Evolutionary conservation across 2,113 vertebrate species (phyloP).

Genomic region (Sceloporus tristichus): DNA sequence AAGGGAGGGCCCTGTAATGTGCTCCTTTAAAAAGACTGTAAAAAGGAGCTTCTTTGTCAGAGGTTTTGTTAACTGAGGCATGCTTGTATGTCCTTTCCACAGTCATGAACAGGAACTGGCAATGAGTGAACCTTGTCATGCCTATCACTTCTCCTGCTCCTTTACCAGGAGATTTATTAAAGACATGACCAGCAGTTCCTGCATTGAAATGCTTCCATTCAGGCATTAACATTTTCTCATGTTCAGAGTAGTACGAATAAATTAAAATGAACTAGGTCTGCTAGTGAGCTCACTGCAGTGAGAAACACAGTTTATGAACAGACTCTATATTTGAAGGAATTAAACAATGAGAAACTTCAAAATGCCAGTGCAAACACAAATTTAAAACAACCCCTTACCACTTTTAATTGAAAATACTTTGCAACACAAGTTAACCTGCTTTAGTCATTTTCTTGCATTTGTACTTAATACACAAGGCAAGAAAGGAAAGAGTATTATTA

Average conservation of each 20-base stretch:
- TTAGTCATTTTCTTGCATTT: background rate
- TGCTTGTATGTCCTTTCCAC: background rate
- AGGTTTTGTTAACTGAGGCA: background rate
- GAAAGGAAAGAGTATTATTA: background rate
- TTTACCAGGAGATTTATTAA: background rate
- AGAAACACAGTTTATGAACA: background rate
- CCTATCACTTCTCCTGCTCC: background rate
- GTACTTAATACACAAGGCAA: background rate
- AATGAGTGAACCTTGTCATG: background rate
- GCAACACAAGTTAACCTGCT: background rate
- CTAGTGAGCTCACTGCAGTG: background rate
- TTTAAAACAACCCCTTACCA: background rate
- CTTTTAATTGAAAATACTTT: background rate
- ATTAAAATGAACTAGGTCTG: background rate
- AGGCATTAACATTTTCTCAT: background rate
- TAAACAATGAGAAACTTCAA: background rate
- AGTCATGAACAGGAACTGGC: background rate
- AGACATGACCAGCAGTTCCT: background rate
- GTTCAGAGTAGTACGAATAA: background rate
- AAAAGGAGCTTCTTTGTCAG: no score
- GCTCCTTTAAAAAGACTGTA: no score
- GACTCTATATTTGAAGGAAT: background rate
- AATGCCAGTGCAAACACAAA: conserved; percentile 1
- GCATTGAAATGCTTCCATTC: background rate
- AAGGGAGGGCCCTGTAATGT: no score